Evolutionary conservation across 2,797 vertebrate species (phyloP).

Genomic region (Perodicticus potto): DNA sequence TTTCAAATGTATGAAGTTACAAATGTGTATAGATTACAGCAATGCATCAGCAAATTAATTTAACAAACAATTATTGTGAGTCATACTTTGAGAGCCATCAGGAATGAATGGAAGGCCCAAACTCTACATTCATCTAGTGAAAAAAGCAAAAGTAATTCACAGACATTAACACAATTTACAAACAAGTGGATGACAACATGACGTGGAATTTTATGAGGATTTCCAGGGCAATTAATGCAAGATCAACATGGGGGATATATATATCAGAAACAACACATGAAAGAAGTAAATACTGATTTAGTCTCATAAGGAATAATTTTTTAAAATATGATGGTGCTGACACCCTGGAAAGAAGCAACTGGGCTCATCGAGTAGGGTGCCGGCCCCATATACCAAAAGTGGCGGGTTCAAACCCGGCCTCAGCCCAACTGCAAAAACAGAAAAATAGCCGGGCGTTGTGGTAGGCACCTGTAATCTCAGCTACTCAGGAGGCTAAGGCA

Average conservation of each 20-base stretch:
- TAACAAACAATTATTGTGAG: not conserved
- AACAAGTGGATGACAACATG: not conserved
- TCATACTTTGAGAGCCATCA: not conserved
- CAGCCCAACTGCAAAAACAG: too few species aligned
- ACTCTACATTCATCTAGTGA: not conserved
- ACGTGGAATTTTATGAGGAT: not conserved
- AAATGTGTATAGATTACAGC: not conserved
- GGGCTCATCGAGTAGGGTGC: not conserved
- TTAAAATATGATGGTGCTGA: not conserved
- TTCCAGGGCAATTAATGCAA: not conserved
- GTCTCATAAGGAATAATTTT: not conserved
- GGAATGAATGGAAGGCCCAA: not conserved
- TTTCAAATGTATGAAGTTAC: not conserved
- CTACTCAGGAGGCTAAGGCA: too few species aligned
- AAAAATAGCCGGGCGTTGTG: too few species aligned
- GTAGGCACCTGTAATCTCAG: too few species aligned
- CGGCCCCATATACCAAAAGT: too few species aligned
- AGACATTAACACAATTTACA: not conserved
- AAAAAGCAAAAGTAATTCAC: constrained; percentile 26
- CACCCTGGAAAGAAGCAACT: not conserved
- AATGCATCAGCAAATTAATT: not conserved
- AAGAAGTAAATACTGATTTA: not conserved
- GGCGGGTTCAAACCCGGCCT: too few species aligned
- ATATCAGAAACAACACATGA: not conserved
- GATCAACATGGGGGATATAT: not conserved